Evolutionary conservation across 2,113 vertebrate species (phyloP), one percentile per base, ranked within the genome.

Genomic region (Oxygymnocypris stewartii): DNA sequence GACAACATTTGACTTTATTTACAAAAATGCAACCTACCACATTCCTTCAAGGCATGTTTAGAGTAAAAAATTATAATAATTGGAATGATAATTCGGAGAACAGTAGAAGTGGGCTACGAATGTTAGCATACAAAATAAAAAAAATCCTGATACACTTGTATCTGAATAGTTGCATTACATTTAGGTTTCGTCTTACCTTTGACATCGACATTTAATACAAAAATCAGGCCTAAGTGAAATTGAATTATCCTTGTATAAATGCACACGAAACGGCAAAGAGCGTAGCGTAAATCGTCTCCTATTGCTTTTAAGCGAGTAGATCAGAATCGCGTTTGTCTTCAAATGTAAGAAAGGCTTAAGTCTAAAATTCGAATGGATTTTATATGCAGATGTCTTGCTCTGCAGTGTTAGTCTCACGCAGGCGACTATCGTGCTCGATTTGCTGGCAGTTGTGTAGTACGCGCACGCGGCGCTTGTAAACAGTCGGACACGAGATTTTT

Each of bases 391-490:
- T 40, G 51, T 12, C 16, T 77, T 61, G 31, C 16, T 54, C 6
- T 31, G 18, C 7, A 13, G 11, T 84, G 71, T 80, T 25, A 59
- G 69, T 78, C 51, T 78, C 57, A 35, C 57, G 78, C 54, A 49
- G 31, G 65, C 84, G 42, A 80, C 59, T 69, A 82, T 74, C 23
- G 44, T 89, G 84, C 91, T 77, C 81, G 82, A 44, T 85, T 88
- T 95, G 94, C 95, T 96, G 95, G 94, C 94, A 95, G 92, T n/a
- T 92, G 95, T 93, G 93, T 92, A 94, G 93, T 92, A 94, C 93
- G 94, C 95, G 93, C 96, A 96, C 96, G 96, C 95, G 94, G 95
- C 93, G 95, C 96, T 96, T 98, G 97, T 96, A 97, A 97, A 98
- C 96, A 97, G 94, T 95, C 96, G 95, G 94, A 96, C 96, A 97